Base-by-base conservation (phyloP, 2,888 invertebrate genomes). In the Agelastica alni region DNA sequence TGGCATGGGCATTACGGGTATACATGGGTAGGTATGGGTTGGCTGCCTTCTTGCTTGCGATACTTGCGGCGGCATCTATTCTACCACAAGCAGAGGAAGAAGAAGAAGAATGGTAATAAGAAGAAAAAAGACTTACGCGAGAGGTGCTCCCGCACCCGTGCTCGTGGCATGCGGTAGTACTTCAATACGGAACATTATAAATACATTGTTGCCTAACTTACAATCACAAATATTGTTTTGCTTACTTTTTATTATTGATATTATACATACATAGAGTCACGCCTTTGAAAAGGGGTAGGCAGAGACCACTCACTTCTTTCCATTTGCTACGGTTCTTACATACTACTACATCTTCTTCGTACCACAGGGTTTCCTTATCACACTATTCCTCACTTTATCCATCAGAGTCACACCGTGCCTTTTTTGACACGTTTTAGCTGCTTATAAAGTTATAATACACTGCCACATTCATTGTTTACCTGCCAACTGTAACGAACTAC, bases 141-240 rank as follows among this genome's bases (percentile, higher is more conserved):
- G 53, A 54, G 51, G 54, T 58, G 59, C 59, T 56, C 53, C 56
- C 56, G 59, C 56, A 51, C 56, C 59, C 59, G 59, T 59, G 56
- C 48, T 52, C 45, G 41, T 53, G 59, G 59, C 59, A 59, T 59
- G 59, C 59, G 59, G 59, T 56, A 59, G 59, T 59, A 44, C 47
- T 44, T 48, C 41, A 46, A 52, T 52, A 30, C 45, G 39, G 45
- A 52, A 52, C 52, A 46, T 46, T 53, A 46, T 30, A 36, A 10
- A 16, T 37, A 16, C 47, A 28, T 37, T 47, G 47, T 37, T 47
- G 47, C 47, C 47, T 39, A 39, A 20, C 37, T 39, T 39, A 39
- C 20, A n/a, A 20, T 14, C 9, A 5, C 10, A 10, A 18, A 10
- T 39, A 10, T 39, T 39, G 10, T 37, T 20, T 39, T 39, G 2